Conservation (phyloP, 2,113 vertebrate genomes). For the Zosterops japonicus region DNA sequence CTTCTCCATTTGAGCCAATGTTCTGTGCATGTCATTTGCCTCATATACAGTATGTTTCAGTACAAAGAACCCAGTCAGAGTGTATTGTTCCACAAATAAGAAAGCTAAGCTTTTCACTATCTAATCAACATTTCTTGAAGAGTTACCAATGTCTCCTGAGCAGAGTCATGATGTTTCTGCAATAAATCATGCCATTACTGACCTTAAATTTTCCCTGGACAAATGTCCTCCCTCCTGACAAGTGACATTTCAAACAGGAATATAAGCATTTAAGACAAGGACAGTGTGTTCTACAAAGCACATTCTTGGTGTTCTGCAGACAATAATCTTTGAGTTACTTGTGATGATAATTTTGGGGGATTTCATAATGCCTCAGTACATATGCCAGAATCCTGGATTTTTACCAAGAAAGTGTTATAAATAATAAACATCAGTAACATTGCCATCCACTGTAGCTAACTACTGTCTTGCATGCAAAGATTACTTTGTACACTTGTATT, state of each 20-base stretch:
- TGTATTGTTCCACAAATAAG: neutral
- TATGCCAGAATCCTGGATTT: neutral
- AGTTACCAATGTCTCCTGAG: neutral
- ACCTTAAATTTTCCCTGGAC: neutral
- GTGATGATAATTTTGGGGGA: neutral
- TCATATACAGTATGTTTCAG: neutral
- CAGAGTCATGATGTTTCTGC: neutral
- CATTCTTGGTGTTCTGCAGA: neutral
- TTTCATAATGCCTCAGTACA: neutral
- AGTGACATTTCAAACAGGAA: neutral
- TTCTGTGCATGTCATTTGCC: neutral
- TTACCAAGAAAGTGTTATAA: neutral
- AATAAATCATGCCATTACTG: slow-evolving; percentile 3
- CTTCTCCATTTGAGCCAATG: neutral
- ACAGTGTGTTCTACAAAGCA: neutral
- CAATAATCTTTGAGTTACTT: neutral
- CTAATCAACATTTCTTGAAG: slow-evolving; percentile 28
- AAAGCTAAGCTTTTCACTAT: neutral
- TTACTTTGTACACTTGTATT: slow-evolving; percentile 25
- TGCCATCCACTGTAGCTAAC: neutral
- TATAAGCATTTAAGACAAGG: neutral
- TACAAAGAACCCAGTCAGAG: neutral
- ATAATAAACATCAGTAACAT: neutral
- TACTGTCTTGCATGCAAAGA: neutral
- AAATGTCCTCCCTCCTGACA: neutral